phyloP scores from a whole-genome alignment of 1,140 invertebrate species.

The Lasioglossum baleicum region DNA sequence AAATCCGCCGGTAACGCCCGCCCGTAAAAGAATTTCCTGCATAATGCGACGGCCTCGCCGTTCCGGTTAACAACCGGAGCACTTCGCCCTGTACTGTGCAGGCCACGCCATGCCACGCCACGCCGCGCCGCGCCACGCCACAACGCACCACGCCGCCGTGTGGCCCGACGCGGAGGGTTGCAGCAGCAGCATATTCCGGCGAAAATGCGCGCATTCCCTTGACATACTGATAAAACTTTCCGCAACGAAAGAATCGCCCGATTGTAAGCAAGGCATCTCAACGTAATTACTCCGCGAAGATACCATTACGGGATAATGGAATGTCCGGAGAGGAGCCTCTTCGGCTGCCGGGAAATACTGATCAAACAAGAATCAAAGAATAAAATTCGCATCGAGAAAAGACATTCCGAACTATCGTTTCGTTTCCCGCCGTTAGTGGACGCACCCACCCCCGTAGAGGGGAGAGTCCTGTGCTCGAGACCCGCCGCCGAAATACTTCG shows the following conservation, averaged over 20 bases:
- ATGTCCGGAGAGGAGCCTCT: constrained; percentile 12
- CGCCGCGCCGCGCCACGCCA: too few relatives aligned
- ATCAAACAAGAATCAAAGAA: constrained; percentile 49
- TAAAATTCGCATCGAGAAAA: constrained; percentile 50
- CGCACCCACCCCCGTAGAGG: not conserved
- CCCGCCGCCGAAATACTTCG: constrained; percentile 1
- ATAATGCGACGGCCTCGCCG: constrained; percentile 15
- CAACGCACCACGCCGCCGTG: too few relatives aligned
- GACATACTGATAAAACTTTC: constrained; percentile 39
- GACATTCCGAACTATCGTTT: constrained; percentile 46
- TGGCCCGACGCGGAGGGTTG: too few relatives aligned
- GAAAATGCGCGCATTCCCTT: not conserved
- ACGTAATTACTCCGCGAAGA: constrained; percentile 40
- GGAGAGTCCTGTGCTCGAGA: not conserved
- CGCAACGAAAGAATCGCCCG: constrained; percentile 28
- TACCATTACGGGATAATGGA: constrained; percentile 38
- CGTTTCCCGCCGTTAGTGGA: constrained; percentile 35
- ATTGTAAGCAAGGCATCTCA: constrained; percentile 23
- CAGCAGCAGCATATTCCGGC: constrained; percentile 13
- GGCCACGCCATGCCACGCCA: too few relatives aligned
- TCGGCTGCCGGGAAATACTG: constrained; percentile 22
- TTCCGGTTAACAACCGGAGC: constrained; percentile 23
- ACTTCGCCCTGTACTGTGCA: too few relatives aligned
- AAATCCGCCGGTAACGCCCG: constrained; percentile 11
- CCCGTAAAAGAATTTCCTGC: constrained; percentile 26